These are phyloP conservation scores for Callocephalon fimbriatum DNA, from an alignment of 2,113 vertebrate species.

Conservation along the genomic window DNA sequence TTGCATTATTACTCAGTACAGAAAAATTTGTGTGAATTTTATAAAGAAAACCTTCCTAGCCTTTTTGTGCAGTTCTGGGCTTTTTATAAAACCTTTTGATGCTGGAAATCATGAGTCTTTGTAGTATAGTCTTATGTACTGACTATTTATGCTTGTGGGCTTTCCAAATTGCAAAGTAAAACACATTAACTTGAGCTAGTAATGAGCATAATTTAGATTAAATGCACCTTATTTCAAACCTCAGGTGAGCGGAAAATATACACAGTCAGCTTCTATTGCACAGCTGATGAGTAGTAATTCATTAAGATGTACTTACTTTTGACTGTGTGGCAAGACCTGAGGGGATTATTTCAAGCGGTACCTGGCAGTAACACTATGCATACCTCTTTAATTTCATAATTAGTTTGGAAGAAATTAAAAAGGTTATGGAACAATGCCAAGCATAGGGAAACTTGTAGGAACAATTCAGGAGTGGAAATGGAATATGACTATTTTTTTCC, in stretches of 20 bases:
- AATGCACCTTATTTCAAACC: background rate
- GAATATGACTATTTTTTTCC: background rate
- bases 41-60: background rate
- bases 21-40: background rate
- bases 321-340: background rate
- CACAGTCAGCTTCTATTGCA: background rate
- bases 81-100: background rate
- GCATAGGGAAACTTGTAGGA: background rate
- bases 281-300: background rate
- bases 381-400: background rate
- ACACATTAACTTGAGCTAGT: background rate
- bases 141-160: background rate
- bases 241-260: background rate
- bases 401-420: background rate
- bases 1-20: background rate
- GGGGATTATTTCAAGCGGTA: background rate
- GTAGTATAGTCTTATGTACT: background rate
- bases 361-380: background rate
- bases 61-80: background rate
- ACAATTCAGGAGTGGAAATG: background rate
- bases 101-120: background rate
- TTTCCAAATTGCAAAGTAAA: background rate
- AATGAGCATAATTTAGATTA: constrained; percentile 11
- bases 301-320: background rate
- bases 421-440: background rate